phyloP scores from a whole-genome alignment of 1,140 invertebrate species.

The Drosophila athabasca region DNA sequence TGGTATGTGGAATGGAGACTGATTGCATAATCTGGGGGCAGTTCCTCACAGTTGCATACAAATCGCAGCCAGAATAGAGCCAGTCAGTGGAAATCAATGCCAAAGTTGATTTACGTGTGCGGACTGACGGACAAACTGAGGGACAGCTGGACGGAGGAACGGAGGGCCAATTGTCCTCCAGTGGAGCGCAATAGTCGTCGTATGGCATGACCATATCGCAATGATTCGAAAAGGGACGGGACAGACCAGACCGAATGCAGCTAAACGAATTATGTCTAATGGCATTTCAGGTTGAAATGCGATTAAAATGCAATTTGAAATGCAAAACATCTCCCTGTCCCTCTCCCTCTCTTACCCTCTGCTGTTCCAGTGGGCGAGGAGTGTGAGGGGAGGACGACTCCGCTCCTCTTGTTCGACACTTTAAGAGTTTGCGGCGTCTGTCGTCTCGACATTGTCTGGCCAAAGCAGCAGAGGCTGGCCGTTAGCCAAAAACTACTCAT shows the following conservation, averaged over 20 bases:
- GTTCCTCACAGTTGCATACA: constrained; percentile 63
- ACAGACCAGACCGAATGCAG: constrained; percentile 55
- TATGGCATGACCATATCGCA: constrained; percentile 65
- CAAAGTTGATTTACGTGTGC: constrained; percentile 81
- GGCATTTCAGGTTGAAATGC: constrained; percentile 82
- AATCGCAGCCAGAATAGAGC: constrained; percentile 45
- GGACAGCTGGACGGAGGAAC: too few relatives aligned
- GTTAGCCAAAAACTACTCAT: constrained; percentile 25
- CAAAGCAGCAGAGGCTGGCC: constrained; percentile 35
- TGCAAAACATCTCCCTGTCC: constrained; percentile 68
- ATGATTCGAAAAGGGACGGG: constrained; percentile 57
- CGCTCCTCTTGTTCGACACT: constrained; percentile 36
- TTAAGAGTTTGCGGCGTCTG: constrained; percentile 50
- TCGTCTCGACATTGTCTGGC: constrained; percentile 12
- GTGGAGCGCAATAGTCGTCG: constrained; percentile 47
- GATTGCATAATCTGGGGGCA: constrained; percentile 67
- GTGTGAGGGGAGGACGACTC: neutral
- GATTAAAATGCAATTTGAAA: constrained; percentile 82
- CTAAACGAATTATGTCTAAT: constrained; percentile 82
- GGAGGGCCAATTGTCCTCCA: constrained; percentile 63
- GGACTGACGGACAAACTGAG: constrained; percentile 12
- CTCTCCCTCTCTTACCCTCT: constrained; percentile 1
- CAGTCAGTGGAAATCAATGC: constrained; percentile 67
- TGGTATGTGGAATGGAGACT: neutral
- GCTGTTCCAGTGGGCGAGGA: neutral